Evolutionary conservation across 2,797 vertebrate species (phyloP), one percentile per base, ranked within the genome.

Genomic region (Melanotaenia trifasciata): DNA sequence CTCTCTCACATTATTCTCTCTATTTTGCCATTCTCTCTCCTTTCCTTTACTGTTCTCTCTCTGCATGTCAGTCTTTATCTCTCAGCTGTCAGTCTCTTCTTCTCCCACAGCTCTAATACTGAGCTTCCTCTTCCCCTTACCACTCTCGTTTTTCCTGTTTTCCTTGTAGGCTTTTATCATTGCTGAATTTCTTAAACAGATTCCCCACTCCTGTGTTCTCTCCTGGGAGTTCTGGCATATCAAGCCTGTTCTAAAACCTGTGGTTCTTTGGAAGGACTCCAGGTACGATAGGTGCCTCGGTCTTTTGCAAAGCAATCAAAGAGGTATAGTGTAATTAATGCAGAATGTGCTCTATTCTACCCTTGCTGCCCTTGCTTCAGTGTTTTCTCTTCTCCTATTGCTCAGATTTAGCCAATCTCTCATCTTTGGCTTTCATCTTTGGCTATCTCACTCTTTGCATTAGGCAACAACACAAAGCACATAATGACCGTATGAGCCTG

Each of bases 41-140:
- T 60, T 67, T 58, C 60, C 53, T 68, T 83, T 62, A 54, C 65
- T 71, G 78, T 69, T 50, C 53, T 50, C 57, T 72, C 50, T 84
- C 75, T 83, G 65, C 61, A 57, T 59, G 62, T 79, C 70, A 80
- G 69, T 80, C 71, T 90, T 84, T 84, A 85, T 88, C 87, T 67
- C 64, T 74, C 70, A 75, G 81, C 83, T 89, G 85, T 82, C 87
- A 84, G 75, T 90, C 88, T 81, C 51, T 61, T 72, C 83, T 76
- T 70, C 76, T 74, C 64, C 76, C 63, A 43, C 59, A 36, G 0
- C 78, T 79, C 78, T 74, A 67, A 87, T 70, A 70, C 54, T 72
- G n/a, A 22, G 69, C 71, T 72, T 87, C 74, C 69, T 64, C 74
- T 68, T 72, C 58, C 26, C 58, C 57, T 36, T 54, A 67, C 70